These are phyloP conservation scores for Saturnia japonica DNA, from an alignment of 2,888 invertebrate species.

Conservation along the genomic window DNA sequence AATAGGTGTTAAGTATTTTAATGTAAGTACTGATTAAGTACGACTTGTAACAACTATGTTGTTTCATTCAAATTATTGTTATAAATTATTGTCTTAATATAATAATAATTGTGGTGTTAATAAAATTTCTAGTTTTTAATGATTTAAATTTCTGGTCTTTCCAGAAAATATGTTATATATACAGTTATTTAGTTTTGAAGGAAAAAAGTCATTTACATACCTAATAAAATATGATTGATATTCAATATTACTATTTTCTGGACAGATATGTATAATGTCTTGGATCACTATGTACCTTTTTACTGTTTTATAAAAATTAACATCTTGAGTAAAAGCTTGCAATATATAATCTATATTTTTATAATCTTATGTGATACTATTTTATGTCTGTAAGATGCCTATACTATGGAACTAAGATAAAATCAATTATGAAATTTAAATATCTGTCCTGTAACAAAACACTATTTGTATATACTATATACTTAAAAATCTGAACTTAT, in stretches of 20 bases:
- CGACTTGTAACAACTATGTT: conserved; percentile 78
- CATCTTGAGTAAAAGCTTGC: conserved; percentile 18
- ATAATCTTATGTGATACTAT: conserved; percentile 24
- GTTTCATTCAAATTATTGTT: conserved; percentile 48
- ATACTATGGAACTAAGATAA: neutral
- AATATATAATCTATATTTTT: conserved; percentile 21
- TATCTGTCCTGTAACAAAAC: conserved; percentile 4
- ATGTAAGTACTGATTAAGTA: conserved; percentile 74
- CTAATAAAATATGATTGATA: neutral
- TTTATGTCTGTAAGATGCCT: conserved; percentile 19
- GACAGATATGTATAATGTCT: conserved; percentile 19
- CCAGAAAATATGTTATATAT: conserved; percentile 24
- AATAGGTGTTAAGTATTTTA: conserved; percentile 41
- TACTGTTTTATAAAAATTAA: conserved; percentile 20
- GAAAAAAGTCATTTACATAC: conserved; percentile 14
- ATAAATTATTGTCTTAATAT: conserved; percentile 25
- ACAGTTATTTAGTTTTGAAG: conserved; percentile 16
- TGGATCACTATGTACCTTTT: conserved; percentile 19
- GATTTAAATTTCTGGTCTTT: conserved; percentile 57
- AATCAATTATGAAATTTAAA: neutral
- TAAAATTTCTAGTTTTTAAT: conserved; percentile 61
- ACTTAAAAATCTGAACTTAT: conserved; percentile 7
- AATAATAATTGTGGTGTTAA: conserved; percentile 42
- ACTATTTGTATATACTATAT: conserved; percentile 5
- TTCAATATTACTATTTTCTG: conserved; percentile 17